These are phyloP conservation scores for Tanytarsus gracilentus DNA, from an alignment of 2,888 invertebrate genomes.

Conservation along the genomic window DNA sequence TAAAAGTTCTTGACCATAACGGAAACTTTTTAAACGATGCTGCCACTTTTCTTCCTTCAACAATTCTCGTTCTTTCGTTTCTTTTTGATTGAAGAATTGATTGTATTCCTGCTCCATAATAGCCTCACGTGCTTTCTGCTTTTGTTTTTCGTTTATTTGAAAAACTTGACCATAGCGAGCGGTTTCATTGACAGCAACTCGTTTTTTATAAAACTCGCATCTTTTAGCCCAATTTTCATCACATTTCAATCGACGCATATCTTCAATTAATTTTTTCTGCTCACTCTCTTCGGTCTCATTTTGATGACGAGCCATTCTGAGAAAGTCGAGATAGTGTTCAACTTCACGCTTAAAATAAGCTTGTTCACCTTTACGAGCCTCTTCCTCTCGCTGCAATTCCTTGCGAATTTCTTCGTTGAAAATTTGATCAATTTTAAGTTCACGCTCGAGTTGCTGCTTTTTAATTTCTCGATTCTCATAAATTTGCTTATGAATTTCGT, in stretches of 20 bases:
- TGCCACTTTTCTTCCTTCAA: slow-evolving; percentile 5
- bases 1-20: slow-evolving; percentile 10
- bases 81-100: slow-evolving; percentile 5
- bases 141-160: slow-evolving; percentile 7
- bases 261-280: slow-evolving; percentile 17
- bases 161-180: slow-evolving; percentile 12
- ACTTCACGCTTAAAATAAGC: neutral
- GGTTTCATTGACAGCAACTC: neutral
- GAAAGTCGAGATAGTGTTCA: neutral
- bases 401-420: neutral
- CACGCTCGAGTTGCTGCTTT: neutral
- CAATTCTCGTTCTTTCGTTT: neutral
- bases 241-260: neutral
- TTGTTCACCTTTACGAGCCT: neutral
- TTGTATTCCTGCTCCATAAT: neutral
- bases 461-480: neutral
- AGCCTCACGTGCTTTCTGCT: neutral
- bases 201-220: neutral
- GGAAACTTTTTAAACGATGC: neutral
- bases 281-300: slow-evolving; percentile 11
- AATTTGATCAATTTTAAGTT: slow-evolving; percentile 13
- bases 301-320: neutral
- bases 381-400: neutral
- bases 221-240: slow-evolving; percentile 5
- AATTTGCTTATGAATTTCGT: slow-evolving; percentile 4